Evolutionary conservation across 2,113 vertebrate species (phyloP).

Genomic region (Pseudolaguvia tuberculata): DNA sequence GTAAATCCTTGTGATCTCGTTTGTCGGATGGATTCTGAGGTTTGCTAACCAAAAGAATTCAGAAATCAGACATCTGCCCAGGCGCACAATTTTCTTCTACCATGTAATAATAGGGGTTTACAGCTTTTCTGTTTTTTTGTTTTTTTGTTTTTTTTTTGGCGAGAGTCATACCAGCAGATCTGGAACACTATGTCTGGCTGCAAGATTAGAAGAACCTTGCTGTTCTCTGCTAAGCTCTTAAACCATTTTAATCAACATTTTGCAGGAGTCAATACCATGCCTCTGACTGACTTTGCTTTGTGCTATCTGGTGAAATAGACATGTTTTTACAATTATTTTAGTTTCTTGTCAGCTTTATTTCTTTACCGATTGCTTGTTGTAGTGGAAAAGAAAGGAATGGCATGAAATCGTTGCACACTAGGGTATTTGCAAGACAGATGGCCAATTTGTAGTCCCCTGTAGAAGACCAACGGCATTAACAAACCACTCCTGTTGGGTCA

Average conservation of each 20-base stretch:
- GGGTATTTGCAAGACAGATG: constrained; percentile 11
- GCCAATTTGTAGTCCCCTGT: constrained; percentile 3
- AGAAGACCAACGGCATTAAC: not conserved
- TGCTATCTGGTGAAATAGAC: not conserved
- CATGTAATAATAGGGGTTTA: too few species aligned
- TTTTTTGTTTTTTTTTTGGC: constrained; percentile 1
- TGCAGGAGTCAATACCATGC: not conserved
- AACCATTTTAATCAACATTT: constrained; percentile 3
- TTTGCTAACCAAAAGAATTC: not conserved
- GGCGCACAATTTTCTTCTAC: too few species aligned
- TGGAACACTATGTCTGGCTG: constrained; percentile 16
- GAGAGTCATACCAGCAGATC: constrained; percentile 3
- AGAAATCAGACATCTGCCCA: not conserved
- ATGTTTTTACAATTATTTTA: not conserved
- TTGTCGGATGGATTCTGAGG: not conserved
- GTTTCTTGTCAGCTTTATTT: not conserved
- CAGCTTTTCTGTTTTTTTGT: not conserved
- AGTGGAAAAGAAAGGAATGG: too few species aligned
- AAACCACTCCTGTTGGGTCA: constrained; percentile 8
- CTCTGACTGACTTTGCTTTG: not conserved
- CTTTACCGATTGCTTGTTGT: not conserved
- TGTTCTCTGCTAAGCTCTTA: constrained; percentile 9
- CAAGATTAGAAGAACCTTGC: constrained; percentile 10
- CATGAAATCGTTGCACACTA: not conserved
- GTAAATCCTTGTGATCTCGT: constrained; percentile 1